Base-by-base conservation (phyloP, 2,113 vertebrate species). In the Anoura caudifer region DNA sequence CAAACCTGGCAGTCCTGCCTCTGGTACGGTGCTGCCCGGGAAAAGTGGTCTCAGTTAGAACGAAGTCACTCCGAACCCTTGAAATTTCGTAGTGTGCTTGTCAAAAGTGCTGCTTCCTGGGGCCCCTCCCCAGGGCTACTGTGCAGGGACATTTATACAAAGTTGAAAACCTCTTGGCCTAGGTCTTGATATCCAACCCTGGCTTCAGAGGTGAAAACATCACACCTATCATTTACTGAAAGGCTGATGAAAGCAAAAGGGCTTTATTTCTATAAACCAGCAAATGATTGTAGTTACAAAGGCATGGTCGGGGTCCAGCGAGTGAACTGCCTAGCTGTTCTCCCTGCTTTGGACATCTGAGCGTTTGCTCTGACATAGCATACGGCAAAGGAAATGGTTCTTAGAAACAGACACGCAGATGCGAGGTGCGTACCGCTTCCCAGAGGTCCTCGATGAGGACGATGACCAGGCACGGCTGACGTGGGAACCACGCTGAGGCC, bases 391-490 rank as follows among this genome's bases (percentile, higher is more conserved):
- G 63, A 45, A 56, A n/a, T 4, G 2, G 33, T 13, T 36, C 5
- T 14, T 38, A 33, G 45, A 36, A 45, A 83, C 11, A 54, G 4
- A 43, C 24, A 9, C 26, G 13, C 36, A 28, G 4, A 15, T 15
- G 7, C 0, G 19, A 61, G 5, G 22, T 0, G 0, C n/a, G 0
- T 1, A 11, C 13, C 8, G 0, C 5, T 7, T 33, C 63, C 19
- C 11, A 4, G 28, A 43, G 81, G 31, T 12, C 38, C 38, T 28
- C 8, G 33, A 33, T 3, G 28, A 3, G 15, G 65, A 36, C 24
- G 45, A 24, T 6, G 75, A 8, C 26, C 36, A 15, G 1, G 3
- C 13, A 24, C 12, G 16, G 16, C 3, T 0, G 12, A 3, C 26
- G 8, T 20, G 14, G 59, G 73, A 15, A 15, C 45, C 12, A 33